Conservation (phyloP, 2,113 vertebrate species). For the Thermophis baileyi region DNA sequence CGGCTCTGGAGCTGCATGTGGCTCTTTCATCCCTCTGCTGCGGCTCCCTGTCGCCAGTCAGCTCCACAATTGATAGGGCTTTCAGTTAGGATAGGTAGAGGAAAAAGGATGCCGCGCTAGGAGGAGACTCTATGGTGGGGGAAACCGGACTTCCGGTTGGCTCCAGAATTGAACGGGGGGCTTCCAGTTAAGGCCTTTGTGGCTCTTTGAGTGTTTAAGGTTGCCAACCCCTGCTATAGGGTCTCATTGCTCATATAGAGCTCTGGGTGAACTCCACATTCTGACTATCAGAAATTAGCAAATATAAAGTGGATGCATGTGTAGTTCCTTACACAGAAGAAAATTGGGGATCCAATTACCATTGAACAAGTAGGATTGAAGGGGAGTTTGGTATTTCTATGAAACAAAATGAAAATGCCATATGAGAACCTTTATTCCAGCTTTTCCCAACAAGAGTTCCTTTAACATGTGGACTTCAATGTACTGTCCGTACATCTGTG, state of each 20-base stretch:
- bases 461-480: background rate
- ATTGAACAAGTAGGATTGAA: background rate
- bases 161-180: too few species aligned
- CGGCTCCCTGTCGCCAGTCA: too few species aligned
- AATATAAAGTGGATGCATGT: background rate
- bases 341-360: background rate
- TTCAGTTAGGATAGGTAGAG: too few species aligned
- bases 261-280: background rate
- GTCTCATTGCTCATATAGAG: background rate
- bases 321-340: background rate
- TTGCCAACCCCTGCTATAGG: too few species aligned
- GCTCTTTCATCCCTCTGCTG: too few species aligned
- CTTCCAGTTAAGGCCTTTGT: too few species aligned
- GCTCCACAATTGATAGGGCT: too few species aligned
- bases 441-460: background rate
- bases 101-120: too few species aligned
- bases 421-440: background rate
- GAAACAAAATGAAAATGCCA: background rate
- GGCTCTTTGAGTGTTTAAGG: too few species aligned
- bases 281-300: background rate
- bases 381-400: background rate
- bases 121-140: too few species aligned
- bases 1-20: too few species aligned
- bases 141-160: too few species aligned
- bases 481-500: background rate